Base-by-base conservation (phyloP, 2,888 invertebrate species). In the Drosophila meridionalis region DNA sequence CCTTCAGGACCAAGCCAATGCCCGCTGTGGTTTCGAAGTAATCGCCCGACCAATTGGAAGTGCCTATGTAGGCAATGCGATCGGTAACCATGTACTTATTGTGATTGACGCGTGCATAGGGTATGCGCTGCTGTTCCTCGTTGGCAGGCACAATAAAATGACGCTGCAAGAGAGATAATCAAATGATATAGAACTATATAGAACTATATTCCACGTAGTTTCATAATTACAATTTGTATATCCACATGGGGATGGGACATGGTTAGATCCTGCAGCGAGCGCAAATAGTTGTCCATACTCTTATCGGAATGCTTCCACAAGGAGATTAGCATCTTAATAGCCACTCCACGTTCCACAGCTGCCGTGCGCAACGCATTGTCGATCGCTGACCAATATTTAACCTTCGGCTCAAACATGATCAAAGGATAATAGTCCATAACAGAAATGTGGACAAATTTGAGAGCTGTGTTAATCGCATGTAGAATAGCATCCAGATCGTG, bases 71-170 rank as follows among this genome's bases (percentile, higher is more conserved):
- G 0, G 98, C 99, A 0, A 96, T 95, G 45, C 95, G 95, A 89
- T 99, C 99, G 0, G 99, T 99, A n/a, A 99, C 99, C 98, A 99
- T 99, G 93, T 99, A 99, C 91, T 99, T 99, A 93, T 98, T 99
- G 93, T 99, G 99, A 93, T 99, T 99, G 0, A 99, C 99, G 61
- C 99, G 95, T 0, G 96, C 96, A 93, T 93, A 98, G 0, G 99
- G 99, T 79, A 99, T 98, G 91, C 96, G 95, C 62, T 94, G 94
- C 91, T 98, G 97, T 30, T 96, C 95, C 1, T 95, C 94, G 34
- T 95, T 95, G 0, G 95, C 94, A 0, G 99, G 99, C 3, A 99
- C 98, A 75, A 96, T 94, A 93, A 99, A 99, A 69, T 97, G 95
- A 6, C 87, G 87, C 87, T 87, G 30, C 4, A 55, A 59, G 34